A percentile compares a stretch with the other conserved stretches of the same genome.
Conservation (phyloP, 2,888 invertebrate genomes). For the Athalia cordata region DNA sequence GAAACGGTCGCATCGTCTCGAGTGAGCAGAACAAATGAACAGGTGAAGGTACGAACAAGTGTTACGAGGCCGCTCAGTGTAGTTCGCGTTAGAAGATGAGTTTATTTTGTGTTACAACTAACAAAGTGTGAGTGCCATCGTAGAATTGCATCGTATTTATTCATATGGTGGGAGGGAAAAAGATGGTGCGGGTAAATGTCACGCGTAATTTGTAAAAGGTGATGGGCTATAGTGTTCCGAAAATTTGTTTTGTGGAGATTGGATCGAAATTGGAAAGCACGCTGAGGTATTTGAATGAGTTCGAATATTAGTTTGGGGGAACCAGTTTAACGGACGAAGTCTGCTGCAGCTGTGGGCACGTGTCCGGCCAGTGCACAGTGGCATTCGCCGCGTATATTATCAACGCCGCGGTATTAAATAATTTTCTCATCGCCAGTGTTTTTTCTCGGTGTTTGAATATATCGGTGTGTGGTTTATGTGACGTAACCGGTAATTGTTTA, state of each 20-base stretch:
- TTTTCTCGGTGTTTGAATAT: slow-evolving; percentile 17
- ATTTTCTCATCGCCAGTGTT: slow-evolving; percentile 1
- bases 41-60: not conserved
- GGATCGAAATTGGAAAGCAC: not conserved
- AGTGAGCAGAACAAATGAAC: not conserved
- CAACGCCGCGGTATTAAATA: too few species aligned
- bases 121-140: not conserved
- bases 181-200: too few species aligned
- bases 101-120: not conserved
- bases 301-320: not conserved
- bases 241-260: not conserved
- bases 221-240: not conserved
- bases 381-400: too few species aligned
- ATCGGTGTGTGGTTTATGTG: not conserved
- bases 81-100: slow-evolving; percentile 4
- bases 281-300: not conserved
- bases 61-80: not conserved
- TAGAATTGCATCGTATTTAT: too few species aligned
- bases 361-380: too few species aligned
- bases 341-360: slow-evolving; percentile 5
- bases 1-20: not conserved
- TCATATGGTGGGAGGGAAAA: too few species aligned
- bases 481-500: slow-evolving; percentile 20
- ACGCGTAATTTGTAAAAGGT: too few species aligned
- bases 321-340: not conserved